Percentiles rank a stretch among this genome's conserved stretches.
These are phyloP conservation scores for Bombus haemorrhoidalis DNA, from an alignment of 1,140 invertebrate species.

Conservation along the genomic window DNA sequence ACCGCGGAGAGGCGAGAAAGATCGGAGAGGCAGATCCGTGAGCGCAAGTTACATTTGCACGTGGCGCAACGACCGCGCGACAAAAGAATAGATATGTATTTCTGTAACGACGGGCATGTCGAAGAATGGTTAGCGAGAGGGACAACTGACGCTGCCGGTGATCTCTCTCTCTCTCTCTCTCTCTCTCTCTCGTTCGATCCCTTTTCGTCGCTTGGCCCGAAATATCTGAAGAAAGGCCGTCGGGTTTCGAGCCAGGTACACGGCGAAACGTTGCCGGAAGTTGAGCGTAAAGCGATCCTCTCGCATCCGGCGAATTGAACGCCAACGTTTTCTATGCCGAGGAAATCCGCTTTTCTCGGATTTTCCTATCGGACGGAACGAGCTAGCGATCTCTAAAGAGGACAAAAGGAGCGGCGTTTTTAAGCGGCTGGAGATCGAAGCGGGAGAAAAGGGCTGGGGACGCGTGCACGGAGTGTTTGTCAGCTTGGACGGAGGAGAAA, in stretches of 20 bases:
- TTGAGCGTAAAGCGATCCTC: slow-evolving; percentile 59
- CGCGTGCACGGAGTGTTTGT: neutral
- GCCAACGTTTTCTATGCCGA: slow-evolving; percentile 15
- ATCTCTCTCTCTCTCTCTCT: too few relatives aligned
- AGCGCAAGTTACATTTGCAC: neutral
- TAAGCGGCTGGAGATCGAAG: slow-evolving; percentile 10
- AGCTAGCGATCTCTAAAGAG: neutral
- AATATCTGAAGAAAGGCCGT: neutral
- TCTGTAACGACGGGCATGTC: neutral
- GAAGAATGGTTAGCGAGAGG: slow-evolving; percentile 2
- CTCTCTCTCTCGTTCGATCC: slow-evolving; percentile 20
- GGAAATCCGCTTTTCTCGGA: slow-evolving; percentile 68
- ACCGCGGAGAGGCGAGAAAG: too few relatives aligned
- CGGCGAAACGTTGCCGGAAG: slow-evolving; percentile 56
- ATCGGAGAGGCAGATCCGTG: rapidly evolving
- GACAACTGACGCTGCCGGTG: slow-evolving; percentile 35
- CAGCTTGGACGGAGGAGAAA: slow-evolving; percentile 2
- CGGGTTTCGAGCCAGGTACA: slow-evolving; percentile 45
- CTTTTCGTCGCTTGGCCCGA: neutral
- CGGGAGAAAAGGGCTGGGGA: neutral
- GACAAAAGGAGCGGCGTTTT: slow-evolving; percentile 36
- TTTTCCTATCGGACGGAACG: slow-evolving; percentile 43
- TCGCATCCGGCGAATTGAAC: slow-evolving; percentile 59
- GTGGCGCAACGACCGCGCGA: neutral
- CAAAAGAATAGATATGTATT: slow-evolving; percentile 44